Evolutionary conservation across 1,140 invertebrate species (phyloP), one percentile per base, ranked within the genome.

Genomic region (Parasteatoda tepidariorum): DNA sequence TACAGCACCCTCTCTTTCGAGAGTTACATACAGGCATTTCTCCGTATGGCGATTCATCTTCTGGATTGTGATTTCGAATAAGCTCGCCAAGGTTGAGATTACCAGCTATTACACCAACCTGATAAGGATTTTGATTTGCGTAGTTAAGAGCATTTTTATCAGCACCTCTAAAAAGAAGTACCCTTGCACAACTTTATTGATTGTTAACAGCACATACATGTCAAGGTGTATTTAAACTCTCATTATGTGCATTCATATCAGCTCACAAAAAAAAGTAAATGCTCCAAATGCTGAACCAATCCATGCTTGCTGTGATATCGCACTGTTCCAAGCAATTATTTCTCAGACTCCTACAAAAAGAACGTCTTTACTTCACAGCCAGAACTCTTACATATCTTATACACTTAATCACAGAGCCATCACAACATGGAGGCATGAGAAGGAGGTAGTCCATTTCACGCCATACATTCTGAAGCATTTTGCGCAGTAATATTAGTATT

Each of bases 141-240:
- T 94, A 98, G 90, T 99, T 99, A 7, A 97, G 90, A 30, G 97
- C 94, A 87, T 96, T 94, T 87, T 95, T 94, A 89, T 98, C 95
- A 83, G 96, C 96, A 62, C 98, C 98, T 64, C 98, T 92, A 90
- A 99, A 99, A 33, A 99, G 92, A 84, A 99, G 92, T 87, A 98
- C 94, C 85, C 97, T 91, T 71, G 97, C 96, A 92, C 97, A 99
- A 31, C 95, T 95, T 90, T 98, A 96, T 89, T 98, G 96, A 88
- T 97, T 97, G 91, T 99, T 98, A 79, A 99, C 96, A 55, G 98
- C 97, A 91, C 97, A 99, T 34, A 99, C 96, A 90, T 99, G 98
- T 59, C 99, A 91, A 28, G 98, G 96, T 55, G 98, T 99, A 90
- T 99, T 99, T 66, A 98, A 98, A 84, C 96, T 98, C 76, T 97